Percentiles rank a stretch among this genome's conserved stretches.
Conservation (phyloP, 2,888 invertebrate species). For the Dioctria rufipes region DNA sequence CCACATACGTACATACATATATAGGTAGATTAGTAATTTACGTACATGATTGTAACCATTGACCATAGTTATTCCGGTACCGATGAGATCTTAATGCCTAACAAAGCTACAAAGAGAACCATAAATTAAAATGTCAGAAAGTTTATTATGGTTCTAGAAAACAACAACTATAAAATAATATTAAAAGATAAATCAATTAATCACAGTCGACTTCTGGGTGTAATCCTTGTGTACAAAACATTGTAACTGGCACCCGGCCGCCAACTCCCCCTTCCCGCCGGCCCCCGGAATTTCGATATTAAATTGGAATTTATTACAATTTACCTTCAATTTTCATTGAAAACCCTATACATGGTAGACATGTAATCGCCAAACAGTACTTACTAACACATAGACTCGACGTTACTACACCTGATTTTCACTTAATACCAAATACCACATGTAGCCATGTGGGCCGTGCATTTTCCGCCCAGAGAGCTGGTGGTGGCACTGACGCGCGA, state of each 20-base stretch:
- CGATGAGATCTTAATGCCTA: slow-evolving; percentile 9
- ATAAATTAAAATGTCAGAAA: slow-evolving; percentile 47
- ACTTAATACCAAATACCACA: slow-evolving; percentile 26
- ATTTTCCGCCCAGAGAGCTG: neutral
- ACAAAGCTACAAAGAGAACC: neutral
- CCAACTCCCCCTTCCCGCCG: neutral
- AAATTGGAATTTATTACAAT: slow-evolving; percentile 53
- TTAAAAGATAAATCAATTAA: slow-evolving; percentile 51
- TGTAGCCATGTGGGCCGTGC: neutral
- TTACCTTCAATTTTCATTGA: slow-evolving; percentile 48
- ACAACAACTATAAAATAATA: slow-evolving; percentile 39
- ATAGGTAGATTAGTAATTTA: neutral
- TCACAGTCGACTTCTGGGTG: slow-evolving; percentile 25
- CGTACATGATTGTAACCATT: neutral
- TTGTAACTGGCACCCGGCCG: neutral
- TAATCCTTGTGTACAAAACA: neutral
- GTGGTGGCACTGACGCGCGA: slow-evolving; percentile 15
- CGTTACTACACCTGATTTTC: slow-evolving; percentile 35
- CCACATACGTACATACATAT: neutral
- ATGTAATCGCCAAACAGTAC: neutral
- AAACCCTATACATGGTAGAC: slow-evolving; percentile 26
- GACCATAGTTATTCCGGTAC: neutral
- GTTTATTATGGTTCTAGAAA: slow-evolving; percentile 33
- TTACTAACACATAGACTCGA: slow-evolving; percentile 7
- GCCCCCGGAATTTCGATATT: slow-evolving; percentile 26